These are phyloP conservation scores for Alentia gelatinosa DNA, from an alignment of 2,888 invertebrate species.

Conservation along the genomic window DNA sequence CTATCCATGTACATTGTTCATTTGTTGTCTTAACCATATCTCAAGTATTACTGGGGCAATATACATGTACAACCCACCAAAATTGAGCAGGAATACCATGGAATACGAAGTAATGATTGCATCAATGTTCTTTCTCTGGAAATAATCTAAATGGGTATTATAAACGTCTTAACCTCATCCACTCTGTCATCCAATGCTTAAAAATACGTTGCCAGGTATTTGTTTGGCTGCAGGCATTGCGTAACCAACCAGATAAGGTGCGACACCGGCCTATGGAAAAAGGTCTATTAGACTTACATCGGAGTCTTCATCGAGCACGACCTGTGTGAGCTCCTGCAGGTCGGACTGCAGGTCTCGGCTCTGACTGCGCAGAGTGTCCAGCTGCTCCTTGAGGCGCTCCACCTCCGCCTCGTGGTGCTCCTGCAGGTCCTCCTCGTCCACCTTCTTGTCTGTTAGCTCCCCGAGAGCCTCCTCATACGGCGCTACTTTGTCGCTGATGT, in stretches of 20 bases:
- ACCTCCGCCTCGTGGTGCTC: conserved; percentile 60
- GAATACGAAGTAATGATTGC: not conserved
- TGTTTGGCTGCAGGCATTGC: too few relatives aligned
- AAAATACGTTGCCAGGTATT: too few relatives aligned
- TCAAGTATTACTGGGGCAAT: too few relatives aligned
- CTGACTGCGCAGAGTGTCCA: not conserved
- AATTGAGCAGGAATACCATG: not conserved
- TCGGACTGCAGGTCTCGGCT: not conserved
- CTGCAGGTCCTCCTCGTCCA: conserved; percentile 58
- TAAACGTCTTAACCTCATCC: not conserved
- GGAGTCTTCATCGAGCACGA: not conserved
- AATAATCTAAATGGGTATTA: too few relatives aligned
- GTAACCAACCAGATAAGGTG: too few relatives aligned
- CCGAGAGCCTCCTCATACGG: not conserved
- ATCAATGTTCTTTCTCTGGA: not conserved
- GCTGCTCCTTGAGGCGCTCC: not conserved
- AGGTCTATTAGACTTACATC: too few relatives aligned
- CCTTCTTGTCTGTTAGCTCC: conserved; percentile 50
- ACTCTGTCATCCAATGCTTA: not conserved
- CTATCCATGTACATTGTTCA: too few relatives aligned
- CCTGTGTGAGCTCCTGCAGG: not conserved
- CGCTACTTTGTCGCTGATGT: conserved; percentile 58
- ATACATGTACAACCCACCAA: too few relatives aligned
- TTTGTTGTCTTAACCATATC: too few relatives aligned
- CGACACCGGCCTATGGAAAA: too few relatives aligned